These are phyloP conservation scores for Ochotona curzoniae DNA, from an alignment of 2,113 vertebrate species.

Conservation along the genomic window DNA sequence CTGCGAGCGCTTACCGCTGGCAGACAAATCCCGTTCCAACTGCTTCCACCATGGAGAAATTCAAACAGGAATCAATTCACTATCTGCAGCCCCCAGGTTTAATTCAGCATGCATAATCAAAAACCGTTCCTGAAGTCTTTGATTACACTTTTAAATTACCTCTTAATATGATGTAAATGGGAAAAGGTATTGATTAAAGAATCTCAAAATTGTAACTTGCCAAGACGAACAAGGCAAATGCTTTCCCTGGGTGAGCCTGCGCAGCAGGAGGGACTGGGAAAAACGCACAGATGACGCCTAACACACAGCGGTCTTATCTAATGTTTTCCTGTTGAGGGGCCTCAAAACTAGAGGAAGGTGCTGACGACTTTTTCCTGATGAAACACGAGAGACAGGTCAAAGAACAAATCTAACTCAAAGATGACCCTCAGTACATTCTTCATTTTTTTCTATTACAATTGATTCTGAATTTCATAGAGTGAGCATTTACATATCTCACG, in stretches of 20 bases:
- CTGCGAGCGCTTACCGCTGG: neutral
- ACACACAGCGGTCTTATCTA: neutral
- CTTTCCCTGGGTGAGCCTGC: neutral
- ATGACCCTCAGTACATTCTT: neutral
- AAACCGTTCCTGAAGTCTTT: conserved; percentile 67
- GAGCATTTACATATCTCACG: neutral
- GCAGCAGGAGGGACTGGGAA: neutral
- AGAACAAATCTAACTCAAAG: neutral
- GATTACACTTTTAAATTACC: conserved; percentile 75
- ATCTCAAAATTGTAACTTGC: conserved; percentile 62
- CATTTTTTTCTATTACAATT: neutral
- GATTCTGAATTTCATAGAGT: conserved; percentile 38
- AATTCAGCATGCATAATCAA: conserved; percentile 70
- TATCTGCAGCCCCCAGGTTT: conserved; percentile 48
- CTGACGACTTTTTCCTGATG: no score
- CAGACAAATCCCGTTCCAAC: conserved; percentile 50
- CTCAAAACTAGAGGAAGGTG: neutral
- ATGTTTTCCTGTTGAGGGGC: neutral
- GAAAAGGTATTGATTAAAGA: conserved; percentile 70
- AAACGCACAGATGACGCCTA: neutral
- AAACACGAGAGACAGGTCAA: no score
- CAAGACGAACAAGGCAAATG: conserved; percentile 65
- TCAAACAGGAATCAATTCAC: conserved; percentile 52
- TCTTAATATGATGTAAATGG: conserved; percentile 72
- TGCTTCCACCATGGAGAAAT: conserved; percentile 42